Conservation (phyloP, 2,797 vertebrate species). For the Acrossocheilus wenchowensis region DNA sequence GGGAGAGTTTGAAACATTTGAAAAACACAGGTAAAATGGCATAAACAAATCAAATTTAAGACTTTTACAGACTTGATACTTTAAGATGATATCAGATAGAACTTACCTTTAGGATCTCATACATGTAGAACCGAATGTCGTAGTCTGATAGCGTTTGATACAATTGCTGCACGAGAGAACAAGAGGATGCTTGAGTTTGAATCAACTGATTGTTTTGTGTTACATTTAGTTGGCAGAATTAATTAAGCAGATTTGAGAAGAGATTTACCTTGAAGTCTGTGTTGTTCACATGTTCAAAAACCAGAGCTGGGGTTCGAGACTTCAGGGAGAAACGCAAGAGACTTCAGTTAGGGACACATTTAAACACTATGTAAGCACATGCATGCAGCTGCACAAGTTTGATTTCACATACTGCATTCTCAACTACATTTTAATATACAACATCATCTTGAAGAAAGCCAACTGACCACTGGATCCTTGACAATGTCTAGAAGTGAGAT, state of each 20-base stretch:
- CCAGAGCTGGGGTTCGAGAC: conserved; percentile 87
- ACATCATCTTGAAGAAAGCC: neutral
- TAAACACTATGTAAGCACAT: neutral
- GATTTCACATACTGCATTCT: neutral
- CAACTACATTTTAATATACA: neutral
- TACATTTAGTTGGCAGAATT: neutral
- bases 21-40: neutral
- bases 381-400: neutral
- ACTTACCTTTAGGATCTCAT: conserved; percentile 70
- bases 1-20: neutral
- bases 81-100: neutral
- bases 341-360: neutral
- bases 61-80: neutral
- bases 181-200: conserved; percentile 4
- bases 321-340: conserved; percentile 32
- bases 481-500: conserved; percentile 90
- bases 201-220: neutral
- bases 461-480: conserved; percentile 90
- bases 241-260: neutral
- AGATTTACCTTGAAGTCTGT: conserved; percentile 89
- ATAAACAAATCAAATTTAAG: neutral
- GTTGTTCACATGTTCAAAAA: conserved; percentile 93
- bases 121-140: conserved; percentile 73
- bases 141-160: conserved; percentile 73
- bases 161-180: conserved; percentile 62